Percentiles rank a stretch among this genome's conserved stretches.
Evolutionary conservation across 2,113 vertebrate species (phyloP).

Genomic region (Chionodraco myersi): DNA sequence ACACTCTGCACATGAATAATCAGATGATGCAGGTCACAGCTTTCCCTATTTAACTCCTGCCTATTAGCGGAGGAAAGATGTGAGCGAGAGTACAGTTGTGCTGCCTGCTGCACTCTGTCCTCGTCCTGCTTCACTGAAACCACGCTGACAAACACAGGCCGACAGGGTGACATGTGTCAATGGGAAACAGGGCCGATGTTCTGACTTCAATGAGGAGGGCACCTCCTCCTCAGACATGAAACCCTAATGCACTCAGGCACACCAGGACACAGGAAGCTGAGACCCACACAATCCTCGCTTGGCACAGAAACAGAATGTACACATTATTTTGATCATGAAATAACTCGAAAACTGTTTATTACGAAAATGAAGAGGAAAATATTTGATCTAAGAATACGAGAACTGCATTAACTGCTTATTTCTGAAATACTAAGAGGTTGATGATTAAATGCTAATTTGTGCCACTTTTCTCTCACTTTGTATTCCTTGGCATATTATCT

Average conservation of each 20-base stretch:
- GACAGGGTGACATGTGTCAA: slow-evolving; percentile 39
- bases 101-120: not conserved
- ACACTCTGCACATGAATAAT: slow-evolving; percentile 55
- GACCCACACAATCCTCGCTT: not conserved
- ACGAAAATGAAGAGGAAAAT: not conserved
- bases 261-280: slow-evolving; percentile 2
- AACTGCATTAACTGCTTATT: not conserved
- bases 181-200: slow-evolving; percentile 24
- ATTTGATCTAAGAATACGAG: no score
- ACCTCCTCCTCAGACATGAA: slow-evolving; percentile 30
- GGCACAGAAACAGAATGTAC: not conserved
- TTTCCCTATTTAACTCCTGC: slow-evolving; percentile 63
- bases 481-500: not conserved
- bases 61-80: slow-evolving; percentile 53
- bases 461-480: not conserved
- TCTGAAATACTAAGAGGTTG: not conserved
- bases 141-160: slow-evolving; percentile 4
- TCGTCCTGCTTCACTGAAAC: slow-evolving; percentile 17
- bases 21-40: slow-evolving; percentile 69
- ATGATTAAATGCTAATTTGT: not conserved
- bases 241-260: slow-evolving; percentile 19
- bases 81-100: slow-evolving; percentile 22
- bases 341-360: not conserved
- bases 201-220: slow-evolving; percentile 22
- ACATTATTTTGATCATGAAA: not conserved